Evolutionary conservation across 1,140 invertebrate genomes (phyloP).

Genomic region (Ridgeia piscesae): DNA sequence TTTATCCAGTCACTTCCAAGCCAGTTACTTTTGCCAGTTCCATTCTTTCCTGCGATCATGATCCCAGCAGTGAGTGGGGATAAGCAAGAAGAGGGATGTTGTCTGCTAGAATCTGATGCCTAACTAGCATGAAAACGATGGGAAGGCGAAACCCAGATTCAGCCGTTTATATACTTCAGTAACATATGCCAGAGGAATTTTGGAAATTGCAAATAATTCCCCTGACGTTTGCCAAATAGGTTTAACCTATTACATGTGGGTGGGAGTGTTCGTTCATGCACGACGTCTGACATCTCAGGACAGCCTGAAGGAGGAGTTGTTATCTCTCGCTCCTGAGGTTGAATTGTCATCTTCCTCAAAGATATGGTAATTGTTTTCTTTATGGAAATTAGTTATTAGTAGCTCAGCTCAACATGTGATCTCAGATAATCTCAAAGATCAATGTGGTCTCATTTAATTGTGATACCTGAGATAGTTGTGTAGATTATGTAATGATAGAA

Average conservation of each 20-base stretch:
- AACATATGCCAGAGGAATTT: neutral
- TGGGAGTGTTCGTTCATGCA: neutral
- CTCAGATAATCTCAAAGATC: neutral
- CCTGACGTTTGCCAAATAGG: neutral
- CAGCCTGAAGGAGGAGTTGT: too few species aligned
- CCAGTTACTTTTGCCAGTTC: too few species aligned
- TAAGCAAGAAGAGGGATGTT: neutral
- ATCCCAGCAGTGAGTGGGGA: neutral
- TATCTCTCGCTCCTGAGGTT: neutral
- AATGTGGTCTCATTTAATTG: too few species aligned
- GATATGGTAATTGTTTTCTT: neutral
- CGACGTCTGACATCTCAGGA: too few species aligned
- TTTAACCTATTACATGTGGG: neutral
- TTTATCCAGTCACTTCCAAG: too few species aligned
- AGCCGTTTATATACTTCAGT: neutral
- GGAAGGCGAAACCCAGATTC: neutral
- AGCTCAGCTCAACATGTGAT: neutral
- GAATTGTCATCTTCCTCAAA: neutral
- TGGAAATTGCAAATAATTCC: neutral
- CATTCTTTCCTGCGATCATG: neutral
- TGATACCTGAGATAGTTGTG: neutral
- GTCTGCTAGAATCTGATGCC: neutral
- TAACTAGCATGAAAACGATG: neutral
- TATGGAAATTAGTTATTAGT: neutral
- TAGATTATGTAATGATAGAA: neutral